phyloP scores from a whole-genome alignment of 2,888 invertebrate species.

The Polydesmus complanatus region DNA sequence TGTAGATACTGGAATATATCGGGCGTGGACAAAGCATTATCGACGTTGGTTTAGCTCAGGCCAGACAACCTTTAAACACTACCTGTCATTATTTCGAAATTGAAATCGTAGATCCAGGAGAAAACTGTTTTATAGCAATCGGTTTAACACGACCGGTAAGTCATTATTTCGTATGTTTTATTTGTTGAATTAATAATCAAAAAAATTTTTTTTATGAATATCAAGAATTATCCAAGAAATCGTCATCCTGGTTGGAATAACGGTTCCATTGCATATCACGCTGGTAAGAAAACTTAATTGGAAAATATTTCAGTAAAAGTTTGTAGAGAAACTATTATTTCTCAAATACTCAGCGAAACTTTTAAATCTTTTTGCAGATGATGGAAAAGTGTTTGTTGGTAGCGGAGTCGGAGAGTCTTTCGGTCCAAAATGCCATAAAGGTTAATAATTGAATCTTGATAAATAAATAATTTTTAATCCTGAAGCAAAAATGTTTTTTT shows the following conservation, averaged over 20 bases:
- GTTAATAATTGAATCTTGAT: slow-evolving; percentile 23
- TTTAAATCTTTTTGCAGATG: slow-evolving; percentile 28
- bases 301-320: background rate
- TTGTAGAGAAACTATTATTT: background rate
- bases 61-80: slow-evolving; percentile 37
- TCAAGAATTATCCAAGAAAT: slow-evolving; percentile 39
- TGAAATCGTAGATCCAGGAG: slow-evolving; percentile 40
- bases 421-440: slow-evolving; percentile 39
- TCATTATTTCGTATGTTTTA: too few species aligned
- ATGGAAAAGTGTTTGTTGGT: slow-evolving; percentile 40
- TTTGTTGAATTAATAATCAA: too few species aligned
- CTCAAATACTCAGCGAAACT: background rate
- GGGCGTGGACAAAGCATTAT: slow-evolving; percentile 39
- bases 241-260: slow-evolving; percentile 42
- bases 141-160: slow-evolving; percentile 38
- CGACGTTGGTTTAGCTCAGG: slow-evolving; percentile 41
- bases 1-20: slow-evolving; percentile 37
- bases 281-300: slow-evolving; percentile 26
- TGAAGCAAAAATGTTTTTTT: background rate
- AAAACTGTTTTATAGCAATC: slow-evolving; percentile 41
- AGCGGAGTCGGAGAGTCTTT: slow-evolving; percentile 39
- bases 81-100: slow-evolving; percentile 42
- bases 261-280: slow-evolving; percentile 43
- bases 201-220: too few species aligned
- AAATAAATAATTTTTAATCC: slow-evolving; percentile 3